A percentile compares a stretch with the other conserved stretches of the same genome.
Evolutionary conservation across 64 coral and sea anemone genomes (phyloP).

Genomic region (Montipora foliosa): DNA sequence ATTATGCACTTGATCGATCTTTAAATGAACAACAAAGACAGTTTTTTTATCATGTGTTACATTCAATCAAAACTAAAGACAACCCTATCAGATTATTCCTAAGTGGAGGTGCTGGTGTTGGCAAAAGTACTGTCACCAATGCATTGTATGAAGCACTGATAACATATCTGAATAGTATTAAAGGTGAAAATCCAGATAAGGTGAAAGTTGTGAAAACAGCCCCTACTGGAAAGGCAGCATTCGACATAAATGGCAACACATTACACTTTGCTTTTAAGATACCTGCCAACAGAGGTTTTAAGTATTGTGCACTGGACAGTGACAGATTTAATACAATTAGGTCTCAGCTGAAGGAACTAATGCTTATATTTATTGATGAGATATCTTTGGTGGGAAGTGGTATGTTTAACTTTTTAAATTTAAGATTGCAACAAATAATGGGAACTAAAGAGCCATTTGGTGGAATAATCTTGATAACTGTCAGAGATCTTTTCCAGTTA

Average conservation of each 20-base stretch:
- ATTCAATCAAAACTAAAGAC: constrained; percentile 45
- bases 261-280: constrained; percentile 61
- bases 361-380: constrained; percentile 66
- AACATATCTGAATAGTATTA: constrained; percentile 20
- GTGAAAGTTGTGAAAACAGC: constrained; percentile 59
- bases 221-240: constrained; percentile 53
- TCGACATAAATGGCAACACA: constrained; percentile 39
- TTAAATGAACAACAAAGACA: constrained; percentile 62
- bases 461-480: constrained; percentile 51
- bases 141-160: constrained; percentile 62
- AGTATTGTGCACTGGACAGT: constrained; percentile 58
- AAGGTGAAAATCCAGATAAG: constrained; percentile 57
- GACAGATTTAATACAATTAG: constrained; percentile 59
- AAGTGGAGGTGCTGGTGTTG: constrained; percentile 46
- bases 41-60: constrained; percentile 64
- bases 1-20: constrained; percentile 21
- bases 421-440: constrained; percentile 71
- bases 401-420: constrained; percentile 80
- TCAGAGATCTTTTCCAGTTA: constrained; percentile 73
- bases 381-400: constrained; percentile 74
- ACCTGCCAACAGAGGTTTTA: constrained; percentile 66
- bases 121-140: constrained; percentile 56
- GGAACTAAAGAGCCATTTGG: constrained; percentile 64
- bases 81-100: constrained; percentile 45
- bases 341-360: constrained; percentile 39